Evolutionary conservation across 2,888 invertebrate genomes (phyloP).

Genomic region (Digitonthophagus gazella): DNA sequence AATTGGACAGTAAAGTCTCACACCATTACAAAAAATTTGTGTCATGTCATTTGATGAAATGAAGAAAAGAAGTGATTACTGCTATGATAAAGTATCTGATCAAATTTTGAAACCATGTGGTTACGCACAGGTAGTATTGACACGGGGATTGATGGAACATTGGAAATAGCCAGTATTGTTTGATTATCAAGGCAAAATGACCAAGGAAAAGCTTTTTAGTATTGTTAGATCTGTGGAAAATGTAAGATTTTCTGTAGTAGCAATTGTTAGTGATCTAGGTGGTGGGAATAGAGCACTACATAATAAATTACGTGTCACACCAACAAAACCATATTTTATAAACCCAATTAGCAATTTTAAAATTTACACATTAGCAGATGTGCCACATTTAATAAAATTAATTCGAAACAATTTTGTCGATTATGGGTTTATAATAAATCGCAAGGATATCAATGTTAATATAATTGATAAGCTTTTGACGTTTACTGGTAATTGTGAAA

Average conservation of each 20-base stretch:
- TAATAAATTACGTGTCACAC: neutral
- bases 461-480: constrained; percentile 18
- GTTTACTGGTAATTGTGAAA: constrained; percentile 17
- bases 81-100: constrained; percentile 29
- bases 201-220: constrained; percentile 29
- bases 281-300: constrained; percentile 22
- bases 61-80: constrained; percentile 25
- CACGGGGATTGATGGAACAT: constrained; percentile 30
- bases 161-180: constrained; percentile 36
- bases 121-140: constrained; percentile 30
- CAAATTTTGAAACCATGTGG: constrained; percentile 25
- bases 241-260: constrained; percentile 9
- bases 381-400: constrained; percentile 23
- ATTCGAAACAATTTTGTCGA: constrained; percentile 25
- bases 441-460: constrained; percentile 21
- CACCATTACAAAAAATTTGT: constrained; percentile 5
- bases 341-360: constrained; percentile 19
- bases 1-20: constrained; percentile 22
- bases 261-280: constrained; percentile 22
- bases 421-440: constrained; percentile 22
- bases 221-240: constrained; percentile 30
- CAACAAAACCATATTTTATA: constrained; percentile 17
- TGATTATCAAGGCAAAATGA: constrained; percentile 33
- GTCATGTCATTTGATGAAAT: constrained; percentile 26
- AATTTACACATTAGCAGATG: constrained; percentile 19